phyloP scores from a whole-genome alignment of 2,797 vertebrate species.

The Sciurus vulgaris region DNA sequence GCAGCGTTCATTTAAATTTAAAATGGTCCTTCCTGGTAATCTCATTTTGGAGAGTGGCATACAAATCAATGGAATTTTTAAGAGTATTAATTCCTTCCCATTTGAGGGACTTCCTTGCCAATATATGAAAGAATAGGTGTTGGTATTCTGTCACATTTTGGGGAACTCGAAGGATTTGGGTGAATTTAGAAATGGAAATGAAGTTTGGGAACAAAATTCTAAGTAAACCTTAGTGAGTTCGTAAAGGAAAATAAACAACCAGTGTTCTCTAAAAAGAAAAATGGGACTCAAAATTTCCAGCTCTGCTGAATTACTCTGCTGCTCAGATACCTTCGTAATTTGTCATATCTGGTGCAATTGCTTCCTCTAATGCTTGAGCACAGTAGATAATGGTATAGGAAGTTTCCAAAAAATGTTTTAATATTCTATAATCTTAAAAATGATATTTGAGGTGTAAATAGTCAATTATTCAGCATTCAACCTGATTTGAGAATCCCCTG shows the following conservation, averaged over 20 bases:
- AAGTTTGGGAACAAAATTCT: background rate
- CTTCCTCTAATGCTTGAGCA: background rate
- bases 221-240: background rate
- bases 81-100: slow-evolving; percentile 73
- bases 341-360: background rate
- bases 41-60: slow-evolving; percentile 74
- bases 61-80: slow-evolving; percentile 78
- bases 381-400: background rate
- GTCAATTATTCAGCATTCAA: background rate
- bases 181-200: slow-evolving; percentile 45
- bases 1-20: slow-evolving; percentile 84
- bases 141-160: background rate
- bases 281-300: background rate
- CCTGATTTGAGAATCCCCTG: background rate
- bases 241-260: background rate
- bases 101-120: slow-evolving; percentile 39
- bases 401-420: background rate
- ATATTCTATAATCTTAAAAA: background rate
- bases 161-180: background rate
- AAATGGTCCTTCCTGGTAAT: slow-evolving; percentile 81
- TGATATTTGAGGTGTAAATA: background rate
- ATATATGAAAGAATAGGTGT: background rate
- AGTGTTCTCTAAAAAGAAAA: slow-evolving; percentile 17
- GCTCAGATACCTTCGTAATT: background rate
- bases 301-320: slow-evolving; percentile 8